Evolutionary conservation across 2,888 invertebrate species (phyloP), one percentile per base, ranked within the genome.

Genomic region (Abscondita cerata): DNA sequence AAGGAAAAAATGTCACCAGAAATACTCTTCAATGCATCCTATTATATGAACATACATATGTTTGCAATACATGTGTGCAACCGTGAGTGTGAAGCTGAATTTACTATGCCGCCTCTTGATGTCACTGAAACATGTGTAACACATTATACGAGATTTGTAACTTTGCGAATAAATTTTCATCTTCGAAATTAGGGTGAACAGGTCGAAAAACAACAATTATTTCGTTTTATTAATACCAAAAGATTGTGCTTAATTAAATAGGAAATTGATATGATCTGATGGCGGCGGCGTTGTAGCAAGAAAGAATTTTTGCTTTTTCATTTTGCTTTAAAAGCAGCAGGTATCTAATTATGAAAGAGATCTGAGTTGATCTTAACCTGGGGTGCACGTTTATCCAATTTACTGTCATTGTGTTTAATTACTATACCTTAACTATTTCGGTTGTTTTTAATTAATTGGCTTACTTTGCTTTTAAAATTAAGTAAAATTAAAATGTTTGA

Each of bases 251-350:
- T 48, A 48, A 58, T 52, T 20, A 61, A 63, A 46, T 56, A 61
- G 46, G 59, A 41, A 51, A 54, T 44, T 44, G 66, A 65, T 66
- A 65, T 59, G 47, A 68, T 66, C 64, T 64, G 38, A 54, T 41
- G 58, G 58, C 65, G 63, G 63, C 54, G 54, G 51, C 41, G 6
- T 25, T 25, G 25, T 25, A 52, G n/a, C n/a, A n/a, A 53, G 62
- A 61, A 63, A 64, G 62, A 56, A 60, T 52, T 54, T 41, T 51
- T 52, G 48, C 50, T 56, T 59, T 62, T 67, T 63, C 64, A 63
- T 68, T 69, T 64, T 64, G 64, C 67, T 67, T 67, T 66, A 60
- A 52, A 61, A 69, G 64, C 69, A 69, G 69, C 67, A 61, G 67
- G 66, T 65, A 66, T 48, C 66, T 67, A 68, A 67, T 68, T 68